Conservation (phyloP, 2,888 invertebrate genomes). For the Anoplius nigerrimus region DNA sequence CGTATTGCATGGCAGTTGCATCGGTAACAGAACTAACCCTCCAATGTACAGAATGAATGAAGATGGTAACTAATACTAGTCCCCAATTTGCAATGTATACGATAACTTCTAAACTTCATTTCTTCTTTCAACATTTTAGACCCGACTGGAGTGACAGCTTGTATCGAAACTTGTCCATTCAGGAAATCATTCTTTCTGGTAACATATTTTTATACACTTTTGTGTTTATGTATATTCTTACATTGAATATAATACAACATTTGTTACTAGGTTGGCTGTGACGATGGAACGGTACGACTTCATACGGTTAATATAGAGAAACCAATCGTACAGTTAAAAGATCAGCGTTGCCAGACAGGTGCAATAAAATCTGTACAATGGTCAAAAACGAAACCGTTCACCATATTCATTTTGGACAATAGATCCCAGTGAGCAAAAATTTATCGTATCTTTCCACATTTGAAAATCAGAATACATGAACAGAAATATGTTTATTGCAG, state of each 20-base stretch:
- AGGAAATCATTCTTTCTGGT: conserved; percentile 75
- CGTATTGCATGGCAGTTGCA: conserved; percentile 72
- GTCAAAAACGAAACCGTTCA: conserved; percentile 77
- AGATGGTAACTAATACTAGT: conserved; percentile 52
- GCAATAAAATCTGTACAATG: conserved; percentile 76
- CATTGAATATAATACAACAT: neutral
- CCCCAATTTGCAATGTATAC: neutral
- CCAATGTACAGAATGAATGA: conserved; percentile 60
- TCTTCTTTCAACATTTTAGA: conserved; percentile 54
- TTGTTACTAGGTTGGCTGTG: conserved; percentile 73
- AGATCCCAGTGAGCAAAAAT: conserved; percentile 61
- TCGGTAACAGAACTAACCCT: conserved; percentile 66
- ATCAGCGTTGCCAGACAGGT: conserved; percentile 57
- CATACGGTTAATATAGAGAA: conserved; percentile 74
- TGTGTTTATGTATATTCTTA: neutral
- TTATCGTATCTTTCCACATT: conserved; percentile 1
- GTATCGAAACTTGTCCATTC: conserved; percentile 76
- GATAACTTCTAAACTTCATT: neutral
- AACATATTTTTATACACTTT: conserved; percentile 19
- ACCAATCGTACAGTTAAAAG: conserved; percentile 73
- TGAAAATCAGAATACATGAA: neutral
- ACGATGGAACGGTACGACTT: conserved; percentile 76
- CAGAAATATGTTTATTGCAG: conserved; percentile 60
- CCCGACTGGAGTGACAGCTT: conserved; percentile 71
- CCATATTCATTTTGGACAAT: conserved; percentile 76